A percentile compares a stretch with the other conserved stretches of the same genome.
Evolutionary conservation across 2,888 invertebrate species (phyloP).

Genomic region (Cylloceria caligata): DNA sequence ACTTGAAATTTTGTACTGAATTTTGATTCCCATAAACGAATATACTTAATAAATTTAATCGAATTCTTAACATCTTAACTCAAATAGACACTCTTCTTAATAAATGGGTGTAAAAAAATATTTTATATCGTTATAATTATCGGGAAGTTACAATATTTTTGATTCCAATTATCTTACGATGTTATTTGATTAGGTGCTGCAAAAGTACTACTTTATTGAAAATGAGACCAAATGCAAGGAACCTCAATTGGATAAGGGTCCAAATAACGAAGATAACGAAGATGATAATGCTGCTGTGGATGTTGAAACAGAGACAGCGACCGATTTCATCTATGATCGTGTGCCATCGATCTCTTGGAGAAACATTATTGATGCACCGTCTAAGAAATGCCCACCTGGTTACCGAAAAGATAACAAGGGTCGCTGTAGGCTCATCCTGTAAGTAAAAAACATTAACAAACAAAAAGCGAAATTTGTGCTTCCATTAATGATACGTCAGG

Average conservation of each 20-base stretch:
- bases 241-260: neutral
- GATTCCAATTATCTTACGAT: too few species aligned
- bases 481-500: neutral
- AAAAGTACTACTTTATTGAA: too few species aligned
- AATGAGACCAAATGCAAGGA: neutral
- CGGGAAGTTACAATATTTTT: too few species aligned
- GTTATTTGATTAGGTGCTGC: too few species aligned
- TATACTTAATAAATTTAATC: too few species aligned
- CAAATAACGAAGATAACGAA: neutral
- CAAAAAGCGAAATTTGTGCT: neutral
- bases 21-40: too few species aligned
- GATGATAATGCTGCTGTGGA: neutral
- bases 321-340: neutral
- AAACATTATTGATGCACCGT: neutral
- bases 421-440: constrained; percentile 8
- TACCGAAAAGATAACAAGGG: constrained; percentile 1
- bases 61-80: too few species aligned
- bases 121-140: too few species aligned
- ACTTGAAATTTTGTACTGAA: too few species aligned
- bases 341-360: neutral
- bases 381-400: neutral
- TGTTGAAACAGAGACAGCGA: neutral
- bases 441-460: neutral
- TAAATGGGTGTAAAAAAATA: too few species aligned
- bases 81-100: too few species aligned